phyloP scores from a whole-genome alignment of 92 coral and sea anemone species.

The Palythoa grandis region DNA sequence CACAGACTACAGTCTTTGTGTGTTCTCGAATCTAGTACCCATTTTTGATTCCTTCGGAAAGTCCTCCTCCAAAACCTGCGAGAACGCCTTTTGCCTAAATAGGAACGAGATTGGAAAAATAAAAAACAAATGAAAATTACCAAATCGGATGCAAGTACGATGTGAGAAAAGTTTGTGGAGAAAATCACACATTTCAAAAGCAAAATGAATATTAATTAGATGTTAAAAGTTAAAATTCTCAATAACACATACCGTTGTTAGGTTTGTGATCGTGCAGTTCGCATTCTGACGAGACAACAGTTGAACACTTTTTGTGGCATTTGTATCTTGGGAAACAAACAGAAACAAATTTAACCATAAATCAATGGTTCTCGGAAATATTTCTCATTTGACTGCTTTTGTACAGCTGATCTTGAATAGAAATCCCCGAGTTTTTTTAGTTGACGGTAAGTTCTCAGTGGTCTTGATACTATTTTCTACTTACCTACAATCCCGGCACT shows the following conservation, averaged over 20 bases:
- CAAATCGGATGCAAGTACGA: background rate
- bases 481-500: conserved; percentile 95
- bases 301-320: conserved; percentile 90
- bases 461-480: conserved; percentile 1
- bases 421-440: conserved; percentile 1
- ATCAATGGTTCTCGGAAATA: background rate
- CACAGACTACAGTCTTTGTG: conserved; percentile 25
- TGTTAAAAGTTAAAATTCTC: conserved; percentile 63
- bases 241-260: conserved; percentile 61
- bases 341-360: background rate
- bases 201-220: conserved; percentile 61
- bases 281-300: conserved; percentile 39
- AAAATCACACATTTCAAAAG: conserved; percentile 3
- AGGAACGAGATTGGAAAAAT: background rate
- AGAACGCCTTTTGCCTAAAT: conserved; percentile 59
- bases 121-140: background rate
- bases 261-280: conserved; percentile 55
- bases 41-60: conserved; percentile 58
- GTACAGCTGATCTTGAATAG: conserved; percentile 17
- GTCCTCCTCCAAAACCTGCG: conserved; percentile 75
- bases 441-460: background rate
- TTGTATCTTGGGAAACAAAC: conserved; percentile 68
- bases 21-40: conserved; percentile 43
- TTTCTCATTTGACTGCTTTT: background rate
- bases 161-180: background rate